Evolutionary conservation across 2,888 invertebrate species (phyloP).

Genomic region (Leucoptera coffeella): DNA sequence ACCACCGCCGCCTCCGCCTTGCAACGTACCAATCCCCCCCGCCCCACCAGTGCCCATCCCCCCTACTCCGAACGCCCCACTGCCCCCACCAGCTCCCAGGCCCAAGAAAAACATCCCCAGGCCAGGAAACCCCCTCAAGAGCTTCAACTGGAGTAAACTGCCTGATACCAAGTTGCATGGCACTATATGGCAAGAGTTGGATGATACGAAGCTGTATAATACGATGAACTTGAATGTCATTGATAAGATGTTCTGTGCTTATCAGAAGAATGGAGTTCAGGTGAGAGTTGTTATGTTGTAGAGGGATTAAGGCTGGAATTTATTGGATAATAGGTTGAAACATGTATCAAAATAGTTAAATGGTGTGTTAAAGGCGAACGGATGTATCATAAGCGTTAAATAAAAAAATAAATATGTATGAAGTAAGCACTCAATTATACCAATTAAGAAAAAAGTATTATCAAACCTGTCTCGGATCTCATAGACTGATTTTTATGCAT

Average conservation of each 20-base stretch:
- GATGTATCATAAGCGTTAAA: too few species aligned
- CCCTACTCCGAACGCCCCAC: conserved; percentile 44
- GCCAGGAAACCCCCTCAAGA: conserved; percentile 87
- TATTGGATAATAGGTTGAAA: too few species aligned
- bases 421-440: too few species aligned
- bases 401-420: too few species aligned
- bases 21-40: conserved; percentile 54
- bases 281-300: too few species aligned
- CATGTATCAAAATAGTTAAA: too few species aligned
- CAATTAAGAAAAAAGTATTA: too few species aligned
- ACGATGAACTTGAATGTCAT: conserved; percentile 87
- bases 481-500: too few species aligned
- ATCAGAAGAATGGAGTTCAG: conserved; percentile 85
- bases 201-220: conserved; percentile 87
- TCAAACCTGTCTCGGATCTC: too few species aligned
- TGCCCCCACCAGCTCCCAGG: conserved; percentile 51
- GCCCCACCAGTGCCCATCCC: conserved; percentile 55
- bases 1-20: conserved; percentile 23
- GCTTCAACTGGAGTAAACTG: conserved; percentile 96
- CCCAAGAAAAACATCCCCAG: conserved; percentile 86
- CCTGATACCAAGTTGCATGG: conserved; percentile 87
- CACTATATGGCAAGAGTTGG: conserved; percentile 92
- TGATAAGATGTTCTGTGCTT: conserved; percentile 91
- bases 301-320: too few species aligned
- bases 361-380: too few species aligned